Conservation (phyloP, 2,888 invertebrate genomes). For the Cerastis rubricosa region DNA sequence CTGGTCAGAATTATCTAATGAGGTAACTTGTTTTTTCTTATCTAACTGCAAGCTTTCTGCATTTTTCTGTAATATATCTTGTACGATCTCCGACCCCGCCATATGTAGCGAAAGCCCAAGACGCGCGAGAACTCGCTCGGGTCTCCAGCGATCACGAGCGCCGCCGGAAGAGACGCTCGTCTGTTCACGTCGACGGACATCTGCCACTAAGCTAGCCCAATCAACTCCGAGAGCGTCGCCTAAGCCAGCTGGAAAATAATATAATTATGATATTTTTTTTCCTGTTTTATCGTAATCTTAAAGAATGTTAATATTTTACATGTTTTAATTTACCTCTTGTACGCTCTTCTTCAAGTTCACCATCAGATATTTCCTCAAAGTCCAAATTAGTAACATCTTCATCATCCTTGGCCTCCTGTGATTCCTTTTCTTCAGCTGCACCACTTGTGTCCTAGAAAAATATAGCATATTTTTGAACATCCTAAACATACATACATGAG, state of each 20-base stretch:
- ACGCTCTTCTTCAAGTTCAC: constrained; percentile 96
- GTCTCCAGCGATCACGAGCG: constrained; percentile 95
- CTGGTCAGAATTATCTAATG: constrained; percentile 66
- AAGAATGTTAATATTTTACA: not conserved
- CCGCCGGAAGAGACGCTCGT: constrained; percentile 87
- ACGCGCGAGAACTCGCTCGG: constrained; percentile 94
- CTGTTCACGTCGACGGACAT: constrained; percentile 91
- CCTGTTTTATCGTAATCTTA: not conserved
- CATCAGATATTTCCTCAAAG: constrained; percentile 97
- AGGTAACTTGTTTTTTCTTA: constrained; percentile 65
- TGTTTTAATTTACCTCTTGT: constrained; percentile 81
- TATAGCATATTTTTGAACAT: constrained; percentile 12
- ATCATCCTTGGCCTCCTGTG: constrained; percentile 92
- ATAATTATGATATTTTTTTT: not conserved
- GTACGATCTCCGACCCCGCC: constrained; percentile 92
- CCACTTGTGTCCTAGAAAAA: constrained; percentile 83
- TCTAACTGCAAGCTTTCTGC: constrained; percentile 76
- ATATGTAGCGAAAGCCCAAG: constrained; percentile 95
- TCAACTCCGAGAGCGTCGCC: constrained; percentile 99
- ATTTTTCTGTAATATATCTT: constrained; percentile 82
- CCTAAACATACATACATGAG: not conserved
- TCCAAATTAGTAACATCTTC: constrained; percentile 94
- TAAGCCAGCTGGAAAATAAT: constrained; percentile 89
- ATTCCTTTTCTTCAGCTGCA: constrained; percentile 84
- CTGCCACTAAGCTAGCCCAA: constrained; percentile 97